Percentiles rank a stretch among this genome's conserved stretches.
phyloP scores from a whole-genome alignment of 2,888 invertebrate species.

The Neoitamus cyanurus region DNA sequence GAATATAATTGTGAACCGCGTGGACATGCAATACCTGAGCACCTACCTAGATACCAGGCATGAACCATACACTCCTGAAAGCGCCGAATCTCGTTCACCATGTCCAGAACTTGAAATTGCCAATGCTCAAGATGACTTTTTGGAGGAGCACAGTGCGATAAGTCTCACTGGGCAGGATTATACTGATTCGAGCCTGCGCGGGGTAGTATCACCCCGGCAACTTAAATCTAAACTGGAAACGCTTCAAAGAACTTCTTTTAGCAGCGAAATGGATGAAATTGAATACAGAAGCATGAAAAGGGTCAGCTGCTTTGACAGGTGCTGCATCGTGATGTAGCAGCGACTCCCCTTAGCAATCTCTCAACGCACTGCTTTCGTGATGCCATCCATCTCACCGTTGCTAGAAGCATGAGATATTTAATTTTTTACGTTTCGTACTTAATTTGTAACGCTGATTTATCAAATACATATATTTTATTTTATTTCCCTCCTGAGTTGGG shows the following conservation, averaged over 20 bases:
- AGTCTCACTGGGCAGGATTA: neutral
- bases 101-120: slow-evolving; percentile 65
- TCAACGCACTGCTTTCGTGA: neutral
- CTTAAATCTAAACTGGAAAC: slow-evolving; percentile 72
- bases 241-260: slow-evolving; percentile 58
- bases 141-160: neutral
- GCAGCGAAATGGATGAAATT: slow-evolving; percentile 54
- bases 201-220: slow-evolving; percentile 73
- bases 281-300: slow-evolving; percentile 41
- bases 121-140: slow-evolving; percentile 33
- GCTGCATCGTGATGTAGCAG: slow-evolving; percentile 54
- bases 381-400: slow-evolving; percentile 1
- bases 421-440: slow-evolving; percentile 13
- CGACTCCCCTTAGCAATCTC: slow-evolving; percentile 28
- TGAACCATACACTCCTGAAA: slow-evolving; percentile 87
- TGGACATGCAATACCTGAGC: slow-evolving; percentile 68
- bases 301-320: slow-evolving; percentile 55
- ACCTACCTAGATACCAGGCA: slow-evolving; percentile 63
- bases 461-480: slow-evolving; percentile 17
- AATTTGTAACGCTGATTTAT: slow-evolving; percentile 21
- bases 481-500: neutral
- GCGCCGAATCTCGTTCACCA: slow-evolving; percentile 81
- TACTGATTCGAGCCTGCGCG: slow-evolving; percentile 53
- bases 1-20: slow-evolving; percentile 69
- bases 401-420: neutral